Evolutionary conservation across 2,888 invertebrate genomes (phyloP).

Genomic region (Allygus modestus): DNA sequence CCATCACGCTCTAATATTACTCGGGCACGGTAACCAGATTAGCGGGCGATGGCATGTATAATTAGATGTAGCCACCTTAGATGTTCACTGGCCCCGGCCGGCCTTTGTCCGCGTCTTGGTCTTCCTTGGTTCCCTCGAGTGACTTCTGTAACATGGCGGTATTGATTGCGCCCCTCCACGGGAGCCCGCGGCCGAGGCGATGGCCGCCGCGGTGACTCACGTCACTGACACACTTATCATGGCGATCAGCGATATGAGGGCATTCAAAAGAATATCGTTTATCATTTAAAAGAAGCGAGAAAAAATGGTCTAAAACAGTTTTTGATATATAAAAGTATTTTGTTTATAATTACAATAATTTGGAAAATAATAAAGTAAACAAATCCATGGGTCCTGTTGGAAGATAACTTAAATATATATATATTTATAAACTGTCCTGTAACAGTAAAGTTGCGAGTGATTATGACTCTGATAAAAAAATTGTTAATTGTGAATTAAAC

Average conservation of each 20-base stretch:
- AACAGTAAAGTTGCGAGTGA: too few relatives aligned
- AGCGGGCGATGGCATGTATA: slow-evolving; percentile 54
- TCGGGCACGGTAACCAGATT: slow-evolving; percentile 45
- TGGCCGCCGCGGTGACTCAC: not conserved
- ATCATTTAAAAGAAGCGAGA: too few relatives aligned
- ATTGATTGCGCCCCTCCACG: slow-evolving; percentile 24
- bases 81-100: slow-evolving; percentile 32
- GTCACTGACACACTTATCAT: slow-evolving; percentile 36
- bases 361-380: too few relatives aligned
- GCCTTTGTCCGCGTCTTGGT: slow-evolving; percentile 40
- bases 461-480: too few relatives aligned
- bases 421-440: too few relatives aligned
- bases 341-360: too few relatives aligned
- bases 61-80: slow-evolving; percentile 57
- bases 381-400: too few relatives aligned
- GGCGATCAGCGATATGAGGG: not conserved
- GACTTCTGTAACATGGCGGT: slow-evolving; percentile 49
- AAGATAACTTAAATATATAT: too few relatives aligned
- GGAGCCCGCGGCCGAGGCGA: not conserved
- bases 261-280: too few relatives aligned
- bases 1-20: slow-evolving; percentile 50
- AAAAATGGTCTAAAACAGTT: too few relatives aligned
- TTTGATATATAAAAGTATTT: too few relatives aligned
- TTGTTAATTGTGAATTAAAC: too few relatives aligned
- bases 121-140: slow-evolving; percentile 24